Conservation (phyloP, 2,888 invertebrate genomes). For the Amiota minor region DNA sequence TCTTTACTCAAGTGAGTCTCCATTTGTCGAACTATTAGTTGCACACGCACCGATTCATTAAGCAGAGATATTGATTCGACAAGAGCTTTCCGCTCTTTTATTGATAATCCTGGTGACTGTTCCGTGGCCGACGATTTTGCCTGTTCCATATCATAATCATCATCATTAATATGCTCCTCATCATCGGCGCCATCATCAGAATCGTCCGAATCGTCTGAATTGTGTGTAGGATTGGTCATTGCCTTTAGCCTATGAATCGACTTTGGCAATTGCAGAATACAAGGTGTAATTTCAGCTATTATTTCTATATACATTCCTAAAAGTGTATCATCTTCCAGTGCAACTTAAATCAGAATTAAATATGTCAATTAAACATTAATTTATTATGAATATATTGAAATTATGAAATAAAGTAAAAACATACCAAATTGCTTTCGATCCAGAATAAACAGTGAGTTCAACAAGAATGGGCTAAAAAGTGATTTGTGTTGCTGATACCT, state of each 20-base stretch:
- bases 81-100: constrained; percentile 64
- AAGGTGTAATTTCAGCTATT: constrained; percentile 70
- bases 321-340: constrained; percentile 55
- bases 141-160: constrained; percentile 54
- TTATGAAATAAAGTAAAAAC: neutral
- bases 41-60: constrained; percentile 79
- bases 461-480: constrained; percentile 67
- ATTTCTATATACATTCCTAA: constrained; percentile 69
- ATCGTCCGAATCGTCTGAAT: constrained; percentile 59
- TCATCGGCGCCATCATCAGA: constrained; percentile 42
- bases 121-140: constrained; percentile 33
- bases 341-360: neutral
- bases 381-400: neutral
- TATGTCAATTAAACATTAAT: neutral
- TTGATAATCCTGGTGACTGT: constrained; percentile 49
- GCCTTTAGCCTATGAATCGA: constrained; percentile 60
- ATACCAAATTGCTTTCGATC: constrained; percentile 69
- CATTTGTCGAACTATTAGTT: constrained; percentile 73
- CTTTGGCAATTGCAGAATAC: constrained; percentile 70
- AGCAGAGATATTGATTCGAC: constrained; percentile 77
- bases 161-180: constrained; percentile 39
- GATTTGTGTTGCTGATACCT: constrained; percentile 26
- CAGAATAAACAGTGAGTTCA: constrained; percentile 70
- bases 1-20: constrained; percentile 72
- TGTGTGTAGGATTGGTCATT: constrained; percentile 59